These are phyloP conservation scores for Lycophotia porphyrea DNA, from an alignment of 2,888 invertebrate genomes.

Conservation along the genomic window DNA sequence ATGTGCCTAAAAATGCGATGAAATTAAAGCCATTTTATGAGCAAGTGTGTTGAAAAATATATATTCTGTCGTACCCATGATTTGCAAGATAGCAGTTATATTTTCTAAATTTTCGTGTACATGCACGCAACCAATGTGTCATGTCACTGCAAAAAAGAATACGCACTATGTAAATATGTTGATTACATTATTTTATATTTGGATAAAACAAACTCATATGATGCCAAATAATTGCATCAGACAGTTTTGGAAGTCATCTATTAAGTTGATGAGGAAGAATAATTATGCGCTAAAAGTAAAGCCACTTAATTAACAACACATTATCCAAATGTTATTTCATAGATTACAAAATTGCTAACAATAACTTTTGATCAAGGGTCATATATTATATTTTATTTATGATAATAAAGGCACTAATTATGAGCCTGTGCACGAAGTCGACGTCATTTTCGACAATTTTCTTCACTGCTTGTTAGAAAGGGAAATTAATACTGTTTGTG, in stretches of 20 bases:
- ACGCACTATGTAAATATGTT: background rate
- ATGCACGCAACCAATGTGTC: background rate
- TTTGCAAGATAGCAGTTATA: background rate
- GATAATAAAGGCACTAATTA: conserved; percentile 6
- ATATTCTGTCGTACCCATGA: background rate
- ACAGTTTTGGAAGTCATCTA: background rate
- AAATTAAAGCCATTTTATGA: too few relatives aligned
- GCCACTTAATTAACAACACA: conserved; percentile 8
- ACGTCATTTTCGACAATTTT: background rate
- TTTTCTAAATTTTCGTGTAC: background rate
- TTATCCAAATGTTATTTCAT: background rate
- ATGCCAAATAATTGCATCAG: conserved; percentile 3
- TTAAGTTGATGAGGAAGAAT: background rate
- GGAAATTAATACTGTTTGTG: background rate
- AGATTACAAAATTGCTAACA: conserved; percentile 18
- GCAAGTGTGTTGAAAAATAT: too few relatives aligned
- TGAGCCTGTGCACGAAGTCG: conserved; percentile 3
- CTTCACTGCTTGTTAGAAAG: background rate
- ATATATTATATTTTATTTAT: conserved; percentile 17
- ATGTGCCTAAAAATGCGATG: too few relatives aligned
- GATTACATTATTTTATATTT: background rate
- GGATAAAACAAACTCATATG: conserved; percentile 3
- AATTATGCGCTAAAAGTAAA: background rate
- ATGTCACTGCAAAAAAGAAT: background rate
- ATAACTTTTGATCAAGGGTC: conserved; percentile 24